Conservation (phyloP, 2,113 vertebrate genomes). For the Promerops cafer region DNA sequence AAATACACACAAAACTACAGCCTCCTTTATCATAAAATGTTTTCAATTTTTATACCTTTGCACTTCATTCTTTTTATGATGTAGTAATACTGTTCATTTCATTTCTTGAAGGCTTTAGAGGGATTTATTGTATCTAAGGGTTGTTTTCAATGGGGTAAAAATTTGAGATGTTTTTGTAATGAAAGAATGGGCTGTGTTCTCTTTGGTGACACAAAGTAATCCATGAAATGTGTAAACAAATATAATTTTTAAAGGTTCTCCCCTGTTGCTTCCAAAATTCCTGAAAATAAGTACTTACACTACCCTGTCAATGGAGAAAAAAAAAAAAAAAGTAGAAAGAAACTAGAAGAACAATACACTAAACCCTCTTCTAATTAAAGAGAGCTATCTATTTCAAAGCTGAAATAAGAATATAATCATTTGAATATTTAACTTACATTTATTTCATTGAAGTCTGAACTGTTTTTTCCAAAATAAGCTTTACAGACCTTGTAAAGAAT, state of each 20-base stretch:
- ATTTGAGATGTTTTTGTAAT: not conserved
- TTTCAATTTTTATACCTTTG: not conserved
- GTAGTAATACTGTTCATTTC: not conserved
- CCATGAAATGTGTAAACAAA: not conserved
- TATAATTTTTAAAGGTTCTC: not conserved
- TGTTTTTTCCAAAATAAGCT: not conserved
- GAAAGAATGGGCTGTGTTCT: not conserved
- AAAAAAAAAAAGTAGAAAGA: rapidly evolving
- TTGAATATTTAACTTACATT: not conserved
- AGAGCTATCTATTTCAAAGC: not conserved
- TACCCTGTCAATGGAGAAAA: rapidly evolving
- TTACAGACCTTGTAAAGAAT: not conserved
- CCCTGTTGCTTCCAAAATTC: not conserved
- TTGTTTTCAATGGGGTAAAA: not conserved
- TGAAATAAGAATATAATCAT: not conserved
- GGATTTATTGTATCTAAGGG: not conserved
- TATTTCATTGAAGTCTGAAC: not conserved
- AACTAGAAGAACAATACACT: rapidly evolving
- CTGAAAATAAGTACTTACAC: not conserved
- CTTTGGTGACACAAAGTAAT: not conserved
- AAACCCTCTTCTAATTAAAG: not conserved
- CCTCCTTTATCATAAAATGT: not conserved
- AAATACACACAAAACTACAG: not conserved
- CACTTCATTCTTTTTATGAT: not conserved
- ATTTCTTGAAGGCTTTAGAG: not conserved